Conservation (phyloP, 2,113 vertebrate genomes). For the Cyanocitta stelleri region DNA sequence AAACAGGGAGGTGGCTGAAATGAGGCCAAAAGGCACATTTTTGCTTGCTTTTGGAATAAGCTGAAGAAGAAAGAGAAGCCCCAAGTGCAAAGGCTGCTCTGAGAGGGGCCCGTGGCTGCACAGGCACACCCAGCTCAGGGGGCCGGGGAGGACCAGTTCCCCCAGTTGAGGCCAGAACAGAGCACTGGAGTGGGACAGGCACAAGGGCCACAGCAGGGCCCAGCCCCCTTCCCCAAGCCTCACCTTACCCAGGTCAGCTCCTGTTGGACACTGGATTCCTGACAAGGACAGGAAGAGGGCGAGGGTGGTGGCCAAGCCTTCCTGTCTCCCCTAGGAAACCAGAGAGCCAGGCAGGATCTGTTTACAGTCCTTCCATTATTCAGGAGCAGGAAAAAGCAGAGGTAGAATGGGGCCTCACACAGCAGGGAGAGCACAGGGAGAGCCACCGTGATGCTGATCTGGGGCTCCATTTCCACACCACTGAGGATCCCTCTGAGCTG, state of each 20-base stretch:
- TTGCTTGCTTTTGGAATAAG: neutral
- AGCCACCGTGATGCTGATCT: fast-evolving
- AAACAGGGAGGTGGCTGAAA: neutral
- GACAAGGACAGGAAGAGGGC: neutral
- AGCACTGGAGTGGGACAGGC: neutral
- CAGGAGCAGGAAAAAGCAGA: neutral
- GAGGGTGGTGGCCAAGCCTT: neutral
- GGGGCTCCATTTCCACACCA: neutral
- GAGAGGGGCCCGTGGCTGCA: fast-evolving
- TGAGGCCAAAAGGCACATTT: neutral
- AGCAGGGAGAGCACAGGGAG: neutral
- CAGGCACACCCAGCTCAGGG: too few relatives aligned
- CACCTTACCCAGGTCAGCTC: neutral
- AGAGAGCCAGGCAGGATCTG: neutral
- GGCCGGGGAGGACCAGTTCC: fast-evolving
- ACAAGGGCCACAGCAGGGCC: fast-evolving
- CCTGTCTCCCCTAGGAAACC: neutral
- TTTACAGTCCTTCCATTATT: constrained; percentile 39
- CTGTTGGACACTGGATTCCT: fast-evolving
- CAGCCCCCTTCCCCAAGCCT: neutral
- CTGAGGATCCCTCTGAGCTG: fast-evolving
- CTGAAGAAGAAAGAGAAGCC: neutral
- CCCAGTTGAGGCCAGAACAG: fast-evolving
- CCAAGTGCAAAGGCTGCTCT: neutral
- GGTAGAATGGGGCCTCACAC: neutral